These are phyloP conservation scores for Rhingia campestris DNA, from an alignment of 2,888 invertebrate species.

Conservation along the genomic window DNA sequence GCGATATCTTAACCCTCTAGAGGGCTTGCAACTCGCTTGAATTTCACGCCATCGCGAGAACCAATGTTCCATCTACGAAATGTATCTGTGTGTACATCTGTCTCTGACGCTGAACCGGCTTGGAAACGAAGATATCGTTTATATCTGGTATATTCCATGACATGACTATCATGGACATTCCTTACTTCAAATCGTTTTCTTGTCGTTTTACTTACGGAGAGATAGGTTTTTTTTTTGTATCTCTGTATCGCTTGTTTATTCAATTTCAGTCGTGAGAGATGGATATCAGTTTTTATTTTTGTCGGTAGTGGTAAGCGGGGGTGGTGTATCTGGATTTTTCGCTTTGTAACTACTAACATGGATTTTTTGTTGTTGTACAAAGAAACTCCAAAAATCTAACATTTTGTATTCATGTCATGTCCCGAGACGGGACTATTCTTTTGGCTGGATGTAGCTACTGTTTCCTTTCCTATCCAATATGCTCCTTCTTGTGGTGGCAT, in stretches of 20 bases:
- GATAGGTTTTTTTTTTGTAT: not conserved
- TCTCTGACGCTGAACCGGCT: not conserved
- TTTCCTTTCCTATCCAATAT: not conserved
- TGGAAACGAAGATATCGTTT: slow-evolving; percentile 32
- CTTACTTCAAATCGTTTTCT: slow-evolving; percentile 19
- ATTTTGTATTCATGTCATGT: slow-evolving; percentile 37
- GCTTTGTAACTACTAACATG: slow-evolving; percentile 45
- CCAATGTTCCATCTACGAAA: not conserved
- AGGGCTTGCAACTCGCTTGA: slow-evolving; percentile 17
- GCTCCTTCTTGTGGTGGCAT: slow-evolving; percentile 4
- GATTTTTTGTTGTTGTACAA: slow-evolving; percentile 22
- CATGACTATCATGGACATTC: slow-evolving; percentile 55
- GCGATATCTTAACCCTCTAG: not conserved
- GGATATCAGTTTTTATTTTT: slow-evolving; percentile 11
- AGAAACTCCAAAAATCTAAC: slow-evolving; percentile 18
- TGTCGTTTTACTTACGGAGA: not conserved
- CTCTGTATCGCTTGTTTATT: slow-evolving; percentile 29
- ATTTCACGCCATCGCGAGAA: slow-evolving; percentile 33
- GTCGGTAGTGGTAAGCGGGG: not conserved
- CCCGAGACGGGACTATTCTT: not conserved
- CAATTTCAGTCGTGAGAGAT: slow-evolving; percentile 38
- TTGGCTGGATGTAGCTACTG: not conserved
- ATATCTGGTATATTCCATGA: slow-evolving; percentile 38
- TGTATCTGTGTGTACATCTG: not conserved
- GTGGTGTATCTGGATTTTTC: not conserved